Base-by-base conservation (phyloP, 1,140 invertebrate species). In the Diorhabda sublineata region DNA sequence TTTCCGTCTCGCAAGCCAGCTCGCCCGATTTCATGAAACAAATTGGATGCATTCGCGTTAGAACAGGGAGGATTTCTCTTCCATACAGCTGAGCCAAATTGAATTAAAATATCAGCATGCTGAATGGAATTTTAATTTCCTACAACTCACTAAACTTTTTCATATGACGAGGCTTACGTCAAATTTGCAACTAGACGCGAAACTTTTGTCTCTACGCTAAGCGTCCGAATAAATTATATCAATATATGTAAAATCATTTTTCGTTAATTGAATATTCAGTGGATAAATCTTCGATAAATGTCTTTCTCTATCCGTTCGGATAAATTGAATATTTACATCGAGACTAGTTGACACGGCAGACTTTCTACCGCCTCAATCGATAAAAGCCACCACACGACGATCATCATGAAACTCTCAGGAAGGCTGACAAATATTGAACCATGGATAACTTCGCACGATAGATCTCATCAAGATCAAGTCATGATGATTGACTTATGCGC, bases 71-170 rank as follows among this genome's bases (percentile, higher is more conserved):
- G 45, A 62, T 62, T 62, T 44, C 44, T 11, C 43, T 62, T 6
- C 5, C 61, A 45, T 44, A 62, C 61, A 62, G 61, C 61, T 62
- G 61, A 45, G 61, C 61, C 61, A 44, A 62, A 62, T 62, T 62
- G 61, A 62, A 62, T 62, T 62, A 45, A 62, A 62, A 62, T n/a
- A 62, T 62, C 61, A 45, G 61, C n/a, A 62, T 47, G 42, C 42
- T 62, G 43, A 26, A 59, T 42, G 58, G 41, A 42, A 59, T 42
- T 59, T 42, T 59, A 41, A 61, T 42, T 61, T 61, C 26, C 26
- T 42, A 9, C 59, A 4, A 9, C 42, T 61, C 5, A 61, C 59
- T 61, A 42, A 61, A 61, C 42, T 61, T 61, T 61, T 61, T 61
- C 42, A 41, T 42, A 42, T 41, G 26, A 52, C n/a, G 47, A n/a